Evolutionary conservation across 2,888 invertebrate species (phyloP).

Genomic region (Leptopilina drosophilae): DNA sequence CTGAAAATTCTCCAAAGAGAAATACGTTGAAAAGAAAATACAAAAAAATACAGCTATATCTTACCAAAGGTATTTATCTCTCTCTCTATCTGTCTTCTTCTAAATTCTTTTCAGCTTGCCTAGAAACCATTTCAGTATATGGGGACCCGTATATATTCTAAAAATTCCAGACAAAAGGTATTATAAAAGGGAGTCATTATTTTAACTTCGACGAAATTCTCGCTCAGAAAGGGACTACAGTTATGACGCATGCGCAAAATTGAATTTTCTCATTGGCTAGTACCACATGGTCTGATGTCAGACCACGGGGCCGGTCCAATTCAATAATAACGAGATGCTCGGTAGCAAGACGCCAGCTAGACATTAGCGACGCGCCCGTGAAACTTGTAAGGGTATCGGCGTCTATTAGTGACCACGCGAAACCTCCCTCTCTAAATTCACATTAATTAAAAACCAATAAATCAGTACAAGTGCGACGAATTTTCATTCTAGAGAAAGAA

Average conservation of each 20-base stretch:
- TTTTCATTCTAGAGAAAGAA: neutral
- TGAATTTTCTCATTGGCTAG: slow-evolving; percentile 81
- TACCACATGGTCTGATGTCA: slow-evolving; percentile 87
- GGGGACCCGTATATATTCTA: slow-evolving; percentile 15
- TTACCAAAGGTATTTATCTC: neutral
- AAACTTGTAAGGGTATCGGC: slow-evolving; percentile 44
- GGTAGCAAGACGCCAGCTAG: slow-evolving; percentile 68
- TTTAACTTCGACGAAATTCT: slow-evolving; percentile 15
- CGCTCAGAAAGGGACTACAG: slow-evolving; percentile 21
- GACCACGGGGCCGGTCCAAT: slow-evolving; percentile 81
- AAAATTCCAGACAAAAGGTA: slow-evolving; percentile 48
- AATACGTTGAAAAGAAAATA: neutral
- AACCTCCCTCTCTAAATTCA: neutral
- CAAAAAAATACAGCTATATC: neutral
- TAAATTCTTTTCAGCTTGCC: slow-evolving; percentile 2
- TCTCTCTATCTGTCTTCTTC: neutral
- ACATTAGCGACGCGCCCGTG: slow-evolving; percentile 65
- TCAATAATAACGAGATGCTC: slow-evolving; percentile 76
- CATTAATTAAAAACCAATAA: slow-evolving; percentile 6
- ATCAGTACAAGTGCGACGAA: slow-evolving; percentile 26
- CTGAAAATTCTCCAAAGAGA: neutral
- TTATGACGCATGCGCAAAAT: slow-evolving; percentile 69
- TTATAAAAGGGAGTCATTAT: slow-evolving; percentile 46
- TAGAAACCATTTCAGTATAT: neutral
- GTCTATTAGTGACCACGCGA: slow-evolving; percentile 41